phyloP scores from a whole-genome alignment of 2,797 vertebrate genomes.

The Acrossocheilus wenchowensis region DNA sequence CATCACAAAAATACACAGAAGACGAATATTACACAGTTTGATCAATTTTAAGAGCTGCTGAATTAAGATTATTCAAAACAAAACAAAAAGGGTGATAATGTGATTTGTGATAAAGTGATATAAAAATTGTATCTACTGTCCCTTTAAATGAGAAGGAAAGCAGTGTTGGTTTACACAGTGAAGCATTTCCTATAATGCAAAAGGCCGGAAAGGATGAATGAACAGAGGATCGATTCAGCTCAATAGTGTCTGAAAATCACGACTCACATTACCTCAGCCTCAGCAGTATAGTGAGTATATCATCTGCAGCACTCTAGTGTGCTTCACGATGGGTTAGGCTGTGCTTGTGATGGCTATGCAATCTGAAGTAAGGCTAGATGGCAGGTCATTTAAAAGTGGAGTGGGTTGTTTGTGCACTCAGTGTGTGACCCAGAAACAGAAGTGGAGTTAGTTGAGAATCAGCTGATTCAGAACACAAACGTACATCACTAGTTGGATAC shows the following conservation, averaged over 20 bases:
- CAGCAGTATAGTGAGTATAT: conserved; percentile 20
- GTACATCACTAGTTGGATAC: not conserved
- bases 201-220: conserved; percentile 47
- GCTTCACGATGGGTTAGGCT: not conserved
- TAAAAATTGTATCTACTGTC: not conserved
- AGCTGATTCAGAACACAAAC: conserved; percentile 1
- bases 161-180: not conserved
- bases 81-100: not conserved
- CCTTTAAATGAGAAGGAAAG: conserved; percentile 24
- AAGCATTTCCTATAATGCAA: not conserved
- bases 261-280: conserved; percentile 33
- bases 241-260: conserved; percentile 25
- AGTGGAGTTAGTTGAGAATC: conserved; percentile 5
- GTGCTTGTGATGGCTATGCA: conserved; percentile 3
- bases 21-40: not conserved
- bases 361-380: conserved; percentile 68
- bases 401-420: conserved; percentile 53
- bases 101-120: not conserved
- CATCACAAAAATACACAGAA: not conserved
- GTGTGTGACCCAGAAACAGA: conserved; percentile 68
- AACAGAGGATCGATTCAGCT: conserved; percentile 36
- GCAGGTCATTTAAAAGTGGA: conserved; percentile 62
- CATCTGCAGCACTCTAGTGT: not conserved
- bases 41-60: not conserved
- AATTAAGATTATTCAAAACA: not conserved